Percentiles rank a stretch among this genome's conserved stretches.
Evolutionary conservation across 2,888 invertebrate species (phyloP).

Genomic region (Cephus sareptanus): DNA sequence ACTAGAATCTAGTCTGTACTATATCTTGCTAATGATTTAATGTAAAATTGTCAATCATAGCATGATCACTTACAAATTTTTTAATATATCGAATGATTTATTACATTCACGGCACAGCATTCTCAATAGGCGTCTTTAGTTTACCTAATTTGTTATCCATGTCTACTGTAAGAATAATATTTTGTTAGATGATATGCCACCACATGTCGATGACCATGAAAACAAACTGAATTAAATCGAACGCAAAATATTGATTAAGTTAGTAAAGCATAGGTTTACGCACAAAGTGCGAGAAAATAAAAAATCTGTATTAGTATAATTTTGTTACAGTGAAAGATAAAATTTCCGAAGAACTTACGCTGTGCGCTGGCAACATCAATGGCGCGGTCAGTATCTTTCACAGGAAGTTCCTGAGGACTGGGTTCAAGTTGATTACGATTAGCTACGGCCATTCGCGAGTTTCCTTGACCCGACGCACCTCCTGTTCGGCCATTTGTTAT

Average conservation of each 20-base stretch:
- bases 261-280: background rate
- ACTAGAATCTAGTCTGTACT: conserved; percentile 38
- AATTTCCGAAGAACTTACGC: conserved; percentile 60
- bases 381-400: conserved; percentile 63
- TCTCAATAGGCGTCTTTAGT: conserved; percentile 59
- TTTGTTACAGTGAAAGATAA: background rate
- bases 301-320: background rate
- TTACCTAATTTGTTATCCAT: conserved; percentile 63
- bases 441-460: conserved; percentile 42
- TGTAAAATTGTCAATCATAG: conserved; percentile 40
- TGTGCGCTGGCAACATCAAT: conserved; percentile 68
- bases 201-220: background rate
- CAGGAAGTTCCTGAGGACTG: conserved; percentile 63
- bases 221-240: background rate
- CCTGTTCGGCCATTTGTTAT: conserved; percentile 53
- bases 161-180: conserved; percentile 58
- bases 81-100: conserved; percentile 48
- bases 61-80: conserved; percentile 64
- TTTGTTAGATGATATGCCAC: conserved; percentile 3
- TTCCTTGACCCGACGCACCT: conserved; percentile 40
- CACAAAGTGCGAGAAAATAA: background rate
- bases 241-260: background rate
- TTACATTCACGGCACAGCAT: conserved; percentile 59
- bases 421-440: conserved; percentile 60
- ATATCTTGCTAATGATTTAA: conserved; percentile 28